Conservation (phyloP, 2,113 vertebrate species). For the Embiotoca jacksoni region DNA sequence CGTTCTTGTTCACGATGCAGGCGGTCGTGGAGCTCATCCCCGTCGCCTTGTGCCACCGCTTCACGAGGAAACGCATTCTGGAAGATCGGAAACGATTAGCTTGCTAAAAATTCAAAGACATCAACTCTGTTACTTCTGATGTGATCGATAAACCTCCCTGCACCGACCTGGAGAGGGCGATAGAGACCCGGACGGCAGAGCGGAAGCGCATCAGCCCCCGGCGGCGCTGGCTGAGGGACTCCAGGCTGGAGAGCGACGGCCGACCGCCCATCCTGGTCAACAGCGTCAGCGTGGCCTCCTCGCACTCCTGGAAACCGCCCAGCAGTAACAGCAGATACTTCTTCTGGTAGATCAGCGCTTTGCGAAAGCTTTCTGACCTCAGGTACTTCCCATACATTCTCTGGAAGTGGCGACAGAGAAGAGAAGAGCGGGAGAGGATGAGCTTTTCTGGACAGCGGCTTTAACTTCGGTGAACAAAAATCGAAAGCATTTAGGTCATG, state of each 20-base stretch:
- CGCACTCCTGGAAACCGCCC: slow-evolving; percentile 96
- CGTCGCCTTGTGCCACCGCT: slow-evolving; percentile 91
- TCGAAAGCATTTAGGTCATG: too few relatives aligned
- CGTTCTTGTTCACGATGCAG: slow-evolving; percentile 85
- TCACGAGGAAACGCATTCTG: slow-evolving; percentile 97
- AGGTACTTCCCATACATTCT: slow-evolving; percentile 95
- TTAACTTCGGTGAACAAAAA: too few relatives aligned
- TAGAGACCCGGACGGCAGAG: slow-evolving; percentile 90
- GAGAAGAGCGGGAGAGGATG: background rate
- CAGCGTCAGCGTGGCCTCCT: slow-evolving; percentile 92
- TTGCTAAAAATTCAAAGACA: background rate
- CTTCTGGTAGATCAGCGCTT: slow-evolving; percentile 98
- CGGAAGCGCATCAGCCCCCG: slow-evolving; percentile 91
- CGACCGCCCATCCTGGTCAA: slow-evolving; percentile 92
- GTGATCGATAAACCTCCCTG: too few relatives aligned
- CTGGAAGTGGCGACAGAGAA: slow-evolving; percentile 71
- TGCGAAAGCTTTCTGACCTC: slow-evolving; percentile 95
- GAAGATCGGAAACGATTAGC: slow-evolving; percentile 5
- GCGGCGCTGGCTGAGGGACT: slow-evolving; percentile 82
- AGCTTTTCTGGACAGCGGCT: background rate
- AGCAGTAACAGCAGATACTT: slow-evolving; percentile 95
- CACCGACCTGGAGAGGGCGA: slow-evolving; percentile 92
- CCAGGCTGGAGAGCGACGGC: slow-evolving; percentile 82
- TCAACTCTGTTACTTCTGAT: too few relatives aligned
- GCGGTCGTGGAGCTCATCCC: slow-evolving; percentile 77